Evolutionary conservation across 2,113 vertebrate species (phyloP).

Genomic region (Notechis scutatus): DNA sequence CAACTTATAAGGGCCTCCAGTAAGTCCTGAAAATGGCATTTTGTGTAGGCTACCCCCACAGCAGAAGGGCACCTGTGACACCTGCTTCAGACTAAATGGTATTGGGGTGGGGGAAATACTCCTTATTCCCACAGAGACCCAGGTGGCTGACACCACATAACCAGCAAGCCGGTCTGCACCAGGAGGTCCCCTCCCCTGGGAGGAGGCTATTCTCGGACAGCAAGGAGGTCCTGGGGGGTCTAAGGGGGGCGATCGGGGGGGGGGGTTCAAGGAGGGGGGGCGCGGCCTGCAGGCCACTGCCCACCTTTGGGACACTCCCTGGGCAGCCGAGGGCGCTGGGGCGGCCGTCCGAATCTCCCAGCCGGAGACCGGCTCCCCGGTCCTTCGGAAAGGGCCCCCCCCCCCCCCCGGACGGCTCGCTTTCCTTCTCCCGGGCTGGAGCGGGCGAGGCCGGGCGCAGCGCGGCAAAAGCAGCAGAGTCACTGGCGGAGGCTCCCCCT

Average conservation of each 20-base stretch:
- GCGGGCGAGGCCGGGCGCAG: not conserved
- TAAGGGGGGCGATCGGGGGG: no score
- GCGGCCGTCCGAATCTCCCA: not conserved
- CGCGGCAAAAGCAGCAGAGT: not conserved
- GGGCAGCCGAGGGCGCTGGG: not conserved
- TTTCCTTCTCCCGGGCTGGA: not conserved
- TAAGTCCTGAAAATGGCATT: not conserved
- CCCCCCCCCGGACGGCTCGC: no score
- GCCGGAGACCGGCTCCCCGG: not conserved
- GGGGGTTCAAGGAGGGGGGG: not conserved
- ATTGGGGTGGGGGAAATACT: not conserved
- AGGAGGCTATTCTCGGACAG: not conserved
- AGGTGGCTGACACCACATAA: not conserved
- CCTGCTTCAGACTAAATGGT: not conserved
- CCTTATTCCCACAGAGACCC: not conserved
- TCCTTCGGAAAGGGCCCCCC: no score
- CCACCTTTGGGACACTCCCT: not conserved
- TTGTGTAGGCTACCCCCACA: not conserved
- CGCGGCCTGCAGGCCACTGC: not conserved
- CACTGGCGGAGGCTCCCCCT: not conserved
- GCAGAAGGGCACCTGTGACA: not conserved
- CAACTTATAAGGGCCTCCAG: not conserved
- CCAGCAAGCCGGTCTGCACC: not conserved
- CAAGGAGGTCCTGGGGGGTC: no score
- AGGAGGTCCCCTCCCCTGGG: not conserved